Base-by-base conservation (phyloP, 2,888 invertebrate species). In the Sinelater perroti region DNA sequence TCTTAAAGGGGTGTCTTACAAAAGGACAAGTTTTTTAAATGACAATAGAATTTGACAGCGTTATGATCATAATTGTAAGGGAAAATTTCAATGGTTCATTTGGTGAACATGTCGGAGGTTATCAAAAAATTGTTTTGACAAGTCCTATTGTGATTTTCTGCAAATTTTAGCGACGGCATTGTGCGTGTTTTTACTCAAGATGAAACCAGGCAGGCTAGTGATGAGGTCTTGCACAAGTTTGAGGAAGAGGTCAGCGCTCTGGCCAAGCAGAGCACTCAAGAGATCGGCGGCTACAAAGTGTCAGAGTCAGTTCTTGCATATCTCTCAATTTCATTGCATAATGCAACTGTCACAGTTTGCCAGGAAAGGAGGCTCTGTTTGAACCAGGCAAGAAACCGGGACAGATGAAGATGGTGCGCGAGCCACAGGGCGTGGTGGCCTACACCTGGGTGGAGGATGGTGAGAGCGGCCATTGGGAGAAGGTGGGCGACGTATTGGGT, bases 401-500 rank as follows among this genome's bases (percentile, higher is more conserved):
- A 0, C 93, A 95, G 75, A 92, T 91, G 1, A 89, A 89, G 74
- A 86, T 97, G 81, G 84, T 97, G 0, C 84, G 90, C 0, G 88
- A 89, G 66, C 88, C 88, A 3, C 82, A 83, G 1, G 85, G 82
- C 49, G 90, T 94, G 0, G 86, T 89, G 67, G 91, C 91, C 40
- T 93, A 95, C 75, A 86, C 83, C 0, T 93, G 93, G 93, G 91
- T 87, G 83, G 56, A 83, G 78, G 49, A 82, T 79, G 24, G 82
- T 80, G 72, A 70, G 21, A 74, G 71, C 50, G 72, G 75, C 53
- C 76, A 75, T 63, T 97, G 97, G 97, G 85, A 85, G 56, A 88
- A 92, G 75, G 81, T 97, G 10, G 97, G 97, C 0, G 94, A 96
- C 73, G 94, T 97, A 1, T 85, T 93, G 71, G 95, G 97, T 0